phyloP scores from a whole-genome alignment of 2,113 vertebrate genomes.

The Macquaria australasica region DNA sequence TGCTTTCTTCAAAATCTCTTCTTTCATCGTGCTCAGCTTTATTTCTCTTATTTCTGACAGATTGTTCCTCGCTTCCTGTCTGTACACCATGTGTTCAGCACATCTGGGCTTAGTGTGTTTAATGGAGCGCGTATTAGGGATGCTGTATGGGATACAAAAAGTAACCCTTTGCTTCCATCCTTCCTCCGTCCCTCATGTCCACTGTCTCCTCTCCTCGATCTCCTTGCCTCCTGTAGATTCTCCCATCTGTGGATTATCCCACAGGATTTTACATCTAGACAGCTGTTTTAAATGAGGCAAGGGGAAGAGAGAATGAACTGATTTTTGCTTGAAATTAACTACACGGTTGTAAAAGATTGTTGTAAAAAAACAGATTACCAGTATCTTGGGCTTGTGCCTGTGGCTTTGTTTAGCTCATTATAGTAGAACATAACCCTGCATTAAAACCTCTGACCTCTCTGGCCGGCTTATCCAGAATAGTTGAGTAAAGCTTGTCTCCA shows the following conservation, averaged over 20 bases:
- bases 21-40: slow-evolving; percentile 21
- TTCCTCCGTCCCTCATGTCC: slow-evolving; percentile 22
- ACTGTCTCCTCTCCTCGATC: slow-evolving; percentile 21
- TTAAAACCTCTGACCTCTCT: slow-evolving; percentile 37
- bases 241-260: slow-evolving; percentile 65
- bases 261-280: slow-evolving; percentile 56
- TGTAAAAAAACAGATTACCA: slow-evolving; percentile 18
- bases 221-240: slow-evolving; percentile 31
- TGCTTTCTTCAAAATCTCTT: slow-evolving; percentile 42
- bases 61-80: slow-evolving; percentile 39
- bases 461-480: slow-evolving; percentile 10
- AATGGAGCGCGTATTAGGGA: slow-evolving; percentile 61
- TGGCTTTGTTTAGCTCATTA: slow-evolving; percentile 20
- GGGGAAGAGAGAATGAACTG: background rate
- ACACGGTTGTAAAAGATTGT: background rate
- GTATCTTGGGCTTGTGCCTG: too few species aligned
- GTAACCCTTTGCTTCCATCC: slow-evolving; percentile 38
- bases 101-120: slow-evolving; percentile 61
- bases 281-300: slow-evolving; percentile 45
- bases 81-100: slow-evolving; percentile 50
- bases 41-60: slow-evolving; percentile 47
- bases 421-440: slow-evolving; percentile 26
- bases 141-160: slow-evolving; percentile 45
- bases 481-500: slow-evolving; percentile 4
- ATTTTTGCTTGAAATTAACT: slow-evolving; percentile 53